These are phyloP conservation scores for Pantherophis guttatus DNA, from an alignment of 2,113 vertebrate species.

Conservation along the genomic window DNA sequence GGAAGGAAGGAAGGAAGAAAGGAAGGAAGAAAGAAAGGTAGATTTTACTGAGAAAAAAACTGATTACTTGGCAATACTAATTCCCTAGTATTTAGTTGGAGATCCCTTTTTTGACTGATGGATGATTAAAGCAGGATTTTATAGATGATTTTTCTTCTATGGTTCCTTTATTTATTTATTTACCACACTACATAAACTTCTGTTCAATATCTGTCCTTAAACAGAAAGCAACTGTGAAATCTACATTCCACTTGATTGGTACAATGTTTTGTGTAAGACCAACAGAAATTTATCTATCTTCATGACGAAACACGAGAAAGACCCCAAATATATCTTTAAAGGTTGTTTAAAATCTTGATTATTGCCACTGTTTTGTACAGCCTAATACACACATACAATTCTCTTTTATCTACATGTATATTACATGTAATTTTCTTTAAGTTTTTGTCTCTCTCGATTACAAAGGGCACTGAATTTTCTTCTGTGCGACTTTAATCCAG, in stretches of 20 bases:
- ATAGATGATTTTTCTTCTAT: slow-evolving; percentile 47
- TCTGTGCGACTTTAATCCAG: background rate
- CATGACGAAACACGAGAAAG: background rate
- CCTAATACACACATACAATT: background rate
- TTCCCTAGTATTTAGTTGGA: slow-evolving; percentile 28
- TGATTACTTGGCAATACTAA: slow-evolving; percentile 44
- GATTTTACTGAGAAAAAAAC: slow-evolving; percentile 52
- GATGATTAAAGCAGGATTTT: slow-evolving; percentile 51
- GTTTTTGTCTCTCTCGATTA: background rate
- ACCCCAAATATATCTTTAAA: background rate
- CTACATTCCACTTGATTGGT: background rate
- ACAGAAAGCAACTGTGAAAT: slow-evolving; percentile 51
- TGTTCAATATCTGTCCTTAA: slow-evolving; percentile 38
- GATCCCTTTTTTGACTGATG: slow-evolving; percentile 44
- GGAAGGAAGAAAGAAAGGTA: background rate
- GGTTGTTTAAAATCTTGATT: background rate
- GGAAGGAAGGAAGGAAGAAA: background rate
- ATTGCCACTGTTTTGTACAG: background rate
- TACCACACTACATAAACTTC: slow-evolving; percentile 34
- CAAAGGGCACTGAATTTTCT: background rate
- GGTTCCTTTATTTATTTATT: slow-evolving; percentile 39
- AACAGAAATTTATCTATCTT: background rate
- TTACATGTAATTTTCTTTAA: background rate
- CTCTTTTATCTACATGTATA: background rate
- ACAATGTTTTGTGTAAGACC: background rate